These are phyloP conservation scores for Peromyscus aztecus DNA, from an alignment of 2,797 vertebrate genomes.

Conservation along the genomic window DNA sequence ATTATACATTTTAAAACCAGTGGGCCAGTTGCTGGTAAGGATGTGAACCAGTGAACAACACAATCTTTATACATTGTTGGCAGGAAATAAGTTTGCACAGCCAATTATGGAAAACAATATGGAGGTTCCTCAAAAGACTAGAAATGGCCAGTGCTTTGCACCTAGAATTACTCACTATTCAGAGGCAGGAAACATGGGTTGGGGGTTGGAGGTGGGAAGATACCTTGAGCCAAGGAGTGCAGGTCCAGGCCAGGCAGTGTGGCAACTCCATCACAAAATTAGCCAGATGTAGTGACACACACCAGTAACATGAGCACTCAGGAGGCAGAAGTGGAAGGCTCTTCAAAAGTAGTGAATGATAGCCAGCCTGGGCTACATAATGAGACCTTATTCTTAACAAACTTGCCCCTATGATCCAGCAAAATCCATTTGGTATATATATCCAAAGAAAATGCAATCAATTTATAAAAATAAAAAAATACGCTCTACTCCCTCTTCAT, in stretches of 20 bases:
- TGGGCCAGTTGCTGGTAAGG: not conserved
- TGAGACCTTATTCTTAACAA: not conserved
- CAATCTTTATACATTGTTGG: not conserved
- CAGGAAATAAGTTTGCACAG: not conserved
- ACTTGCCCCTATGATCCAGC: not conserved
- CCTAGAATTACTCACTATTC: not conserved
- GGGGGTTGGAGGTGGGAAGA: not conserved
- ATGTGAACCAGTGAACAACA: not conserved
- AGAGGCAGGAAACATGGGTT: not conserved
- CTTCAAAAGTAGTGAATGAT: not conserved
- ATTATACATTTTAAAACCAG: not conserved
- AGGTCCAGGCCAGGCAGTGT: not conserved
- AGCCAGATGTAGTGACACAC: not conserved
- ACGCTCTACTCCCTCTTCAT: no score
- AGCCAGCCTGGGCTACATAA: not conserved
- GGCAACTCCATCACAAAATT: not conserved
- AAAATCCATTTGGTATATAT: not conserved
- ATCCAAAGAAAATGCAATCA: not conserved
- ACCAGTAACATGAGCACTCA: not conserved
- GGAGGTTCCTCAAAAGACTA: not conserved
- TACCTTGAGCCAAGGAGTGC: not conserved
- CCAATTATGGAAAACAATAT: not conserved
- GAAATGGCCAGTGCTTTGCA: not conserved
- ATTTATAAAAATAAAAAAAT: not conserved
- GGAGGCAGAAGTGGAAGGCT: not conserved